Base-by-base conservation (phyloP, 37 sponge, comb jelly and placozoan genomes). In the Mnemiopsis leidyi region DNA sequence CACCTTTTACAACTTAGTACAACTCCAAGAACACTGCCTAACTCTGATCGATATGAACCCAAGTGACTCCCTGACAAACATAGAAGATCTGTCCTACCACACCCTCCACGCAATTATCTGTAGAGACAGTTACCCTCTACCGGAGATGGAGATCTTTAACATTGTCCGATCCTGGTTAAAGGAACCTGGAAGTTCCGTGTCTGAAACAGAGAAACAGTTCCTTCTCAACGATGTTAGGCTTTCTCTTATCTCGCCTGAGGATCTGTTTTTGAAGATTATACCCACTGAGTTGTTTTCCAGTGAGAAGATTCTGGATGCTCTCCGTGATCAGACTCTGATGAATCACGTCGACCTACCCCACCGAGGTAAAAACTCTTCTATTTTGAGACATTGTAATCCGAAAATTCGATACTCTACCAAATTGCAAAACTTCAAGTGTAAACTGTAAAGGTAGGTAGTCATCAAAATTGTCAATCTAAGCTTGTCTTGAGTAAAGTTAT, bases 131-230 rank as follows among this genome's bases (percentile, higher is more conserved):
- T 85, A 85, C 35, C 90, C 90, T 0, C 90, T 85, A 13, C 94
- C 94, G 0, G 99, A 99, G 92, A 93, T 96, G 29, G 96, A 96
- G 9, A 96, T 99, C 32, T 96, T 95, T 92, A 76, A 92, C 0
- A 95, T 94, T 16, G 93, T 97, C 0, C 36, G 69, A 5, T 69
- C 76, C 68, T 99, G 99, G 99, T 26, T 73, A 82, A 93, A 7
- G 24, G 71, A 61, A 26, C 18, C 24, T 23, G 71, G 36, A 23
- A n/a, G 39, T 3, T 39, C 5, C 5, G 61, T 38, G 7, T 28
- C 90, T 61, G 61, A 85, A 29, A n/a, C 48, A 3, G 90, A 85
- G 29, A 38, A 39, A 21, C 61, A 39, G 26, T 40, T 40, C 25
- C 90, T 85, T 29, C 26, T 85, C 25, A 40, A 38, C 24, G 40